These are phyloP conservation scores for Ennomos fuscantarius DNA, from an alignment of 2,888 invertebrate genomes.

Conservation along the genomic window DNA sequence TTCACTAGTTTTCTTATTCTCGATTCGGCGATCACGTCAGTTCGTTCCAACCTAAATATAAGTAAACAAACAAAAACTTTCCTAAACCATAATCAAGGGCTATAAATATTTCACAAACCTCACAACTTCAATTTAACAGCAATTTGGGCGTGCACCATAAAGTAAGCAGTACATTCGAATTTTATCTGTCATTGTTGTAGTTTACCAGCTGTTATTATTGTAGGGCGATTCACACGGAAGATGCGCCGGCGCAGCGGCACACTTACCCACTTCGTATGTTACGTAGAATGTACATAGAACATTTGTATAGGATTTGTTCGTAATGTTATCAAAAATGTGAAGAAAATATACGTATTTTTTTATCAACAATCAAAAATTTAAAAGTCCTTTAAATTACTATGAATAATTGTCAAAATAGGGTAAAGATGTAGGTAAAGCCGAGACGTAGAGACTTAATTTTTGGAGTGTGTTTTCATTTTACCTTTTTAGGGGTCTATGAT, in stretches of 20 bases:
- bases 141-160: constrained; percentile 37
- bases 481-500: no score
- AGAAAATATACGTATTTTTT: no score
- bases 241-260: constrained; percentile 50
- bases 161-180: constrained; percentile 44
- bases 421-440: no score
- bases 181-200: constrained; percentile 59
- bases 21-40: no score
- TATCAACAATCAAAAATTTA: no score
- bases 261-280: constrained; percentile 67
- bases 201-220: constrained; percentile 54
- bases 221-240: constrained; percentile 73
- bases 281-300: constrained; percentile 37
- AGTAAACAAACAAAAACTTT: no score
- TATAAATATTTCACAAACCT: background rate
- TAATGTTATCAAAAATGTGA: constrained; percentile 9
- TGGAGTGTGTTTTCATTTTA: no score
- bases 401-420: no score
- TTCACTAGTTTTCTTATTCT: no score
- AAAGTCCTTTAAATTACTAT: no score
- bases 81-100: background rate
- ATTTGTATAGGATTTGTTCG: constrained; percentile 23
- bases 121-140: constrained; percentile 9
- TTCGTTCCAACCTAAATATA: no score
- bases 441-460: no score